Percentiles rank a stretch among this genome's conserved stretches.
phyloP scores from a whole-genome alignment of 2,113 vertebrate species.

The Phainopepla nitens region DNA sequence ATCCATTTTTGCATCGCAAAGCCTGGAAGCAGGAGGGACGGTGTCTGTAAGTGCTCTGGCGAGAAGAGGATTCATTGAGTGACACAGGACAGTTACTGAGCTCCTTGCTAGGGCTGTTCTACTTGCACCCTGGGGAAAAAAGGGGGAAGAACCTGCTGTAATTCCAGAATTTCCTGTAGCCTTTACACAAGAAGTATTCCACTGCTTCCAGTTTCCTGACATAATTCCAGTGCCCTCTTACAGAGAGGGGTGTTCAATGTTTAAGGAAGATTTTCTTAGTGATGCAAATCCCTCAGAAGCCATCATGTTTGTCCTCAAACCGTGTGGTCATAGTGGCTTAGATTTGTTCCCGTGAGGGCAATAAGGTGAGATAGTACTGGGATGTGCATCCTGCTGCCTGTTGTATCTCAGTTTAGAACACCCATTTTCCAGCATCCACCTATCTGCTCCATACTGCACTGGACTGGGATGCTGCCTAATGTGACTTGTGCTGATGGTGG shows the following conservation, averaged over 20 bases:
- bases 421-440: background rate
- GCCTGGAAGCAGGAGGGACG: background rate
- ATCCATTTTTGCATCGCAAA: no score
- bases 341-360: background rate
- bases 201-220: background rate
- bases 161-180: background rate
- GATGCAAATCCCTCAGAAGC: background rate
- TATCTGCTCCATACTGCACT: background rate
- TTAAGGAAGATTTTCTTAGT: background rate
- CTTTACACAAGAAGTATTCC: background rate
- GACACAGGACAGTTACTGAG: background rate
- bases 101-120: background rate
- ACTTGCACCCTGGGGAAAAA: background rate
- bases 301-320: background rate
- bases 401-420: background rate
- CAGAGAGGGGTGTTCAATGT: accelerated
- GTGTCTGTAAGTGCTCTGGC: background rate
- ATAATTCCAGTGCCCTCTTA: background rate
- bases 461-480: background rate
- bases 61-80: background rate
- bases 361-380: background rate
- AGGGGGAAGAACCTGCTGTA: background rate
- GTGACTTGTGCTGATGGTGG: background rate
- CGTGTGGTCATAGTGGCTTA: background rate
- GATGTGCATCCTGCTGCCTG: accelerated